These are phyloP conservation scores for Folsomia manolachei DNA, from an alignment of 2,888 invertebrate species.

Conservation along the genomic window DNA sequence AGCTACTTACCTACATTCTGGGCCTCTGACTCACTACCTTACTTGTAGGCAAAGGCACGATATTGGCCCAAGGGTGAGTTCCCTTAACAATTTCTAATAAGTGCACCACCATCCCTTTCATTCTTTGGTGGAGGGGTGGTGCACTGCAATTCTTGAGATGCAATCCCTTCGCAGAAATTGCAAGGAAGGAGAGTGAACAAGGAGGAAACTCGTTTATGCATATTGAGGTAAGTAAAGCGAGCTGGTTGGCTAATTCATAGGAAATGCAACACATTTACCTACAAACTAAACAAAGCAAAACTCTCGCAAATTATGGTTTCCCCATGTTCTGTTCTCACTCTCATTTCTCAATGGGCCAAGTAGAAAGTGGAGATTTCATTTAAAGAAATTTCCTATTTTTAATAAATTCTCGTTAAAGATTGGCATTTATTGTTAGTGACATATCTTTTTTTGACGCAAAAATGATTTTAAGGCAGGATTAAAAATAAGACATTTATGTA, in stretches of 20 bases:
- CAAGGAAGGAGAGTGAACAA: not conserved
- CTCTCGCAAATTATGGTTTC: not conserved
- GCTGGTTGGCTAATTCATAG: not conserved
- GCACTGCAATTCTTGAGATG: too few species aligned
- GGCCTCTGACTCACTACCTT: not conserved
- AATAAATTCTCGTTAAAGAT: not conserved
- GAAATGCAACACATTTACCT: constrained; percentile 6
- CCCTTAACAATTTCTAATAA: not conserved
- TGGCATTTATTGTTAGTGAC: not conserved
- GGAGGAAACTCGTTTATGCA: not conserved
- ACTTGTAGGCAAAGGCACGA: not conserved
- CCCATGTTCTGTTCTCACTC: not conserved
- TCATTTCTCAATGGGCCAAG: not conserved
- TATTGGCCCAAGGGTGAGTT: not conserved
- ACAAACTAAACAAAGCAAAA: not conserved
- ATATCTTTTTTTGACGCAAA: too few species aligned
- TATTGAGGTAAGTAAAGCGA: not conserved
- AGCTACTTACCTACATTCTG: not conserved
- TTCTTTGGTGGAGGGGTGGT: too few species aligned
- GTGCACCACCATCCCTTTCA: too few species aligned
- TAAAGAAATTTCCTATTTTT: not conserved
- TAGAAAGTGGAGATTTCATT: not conserved
- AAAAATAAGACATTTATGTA: too few species aligned
- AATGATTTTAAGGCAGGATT: too few species aligned
- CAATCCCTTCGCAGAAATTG: not conserved